Base-by-base conservation (phyloP, 2,888 invertebrate genomes). In the Microchrysa polita region DNA sequence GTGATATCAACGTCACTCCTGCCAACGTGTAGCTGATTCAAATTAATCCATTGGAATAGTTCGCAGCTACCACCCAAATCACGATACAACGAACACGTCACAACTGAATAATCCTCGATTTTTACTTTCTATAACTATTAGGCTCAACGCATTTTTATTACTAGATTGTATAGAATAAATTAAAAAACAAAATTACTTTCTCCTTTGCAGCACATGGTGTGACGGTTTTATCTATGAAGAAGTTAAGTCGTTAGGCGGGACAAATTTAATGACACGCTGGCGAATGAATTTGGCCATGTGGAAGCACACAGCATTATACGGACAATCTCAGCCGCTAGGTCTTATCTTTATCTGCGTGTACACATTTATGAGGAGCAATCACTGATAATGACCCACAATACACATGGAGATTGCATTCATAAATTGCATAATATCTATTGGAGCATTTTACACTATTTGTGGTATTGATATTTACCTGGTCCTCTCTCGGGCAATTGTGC, bases 401-500 rank as follows among this genome's bases (percentile, higher is more conserved):
- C 7, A 34, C 7, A 34, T 59, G 18, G 42, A 9, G 16, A 69
- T 67, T 57, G 40, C 42, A 59, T 34, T 27, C 27, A 34, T 7
- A 2, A 53, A 27, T 67, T 67, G 55, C 57, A 59, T 52, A 60
- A 44, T 44, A 52, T 40, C 48, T 18, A 34, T 5, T 40, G 14
- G 14, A 48, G 23, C 27, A 34, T 34, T 34, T n/a, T 12, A 23
- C 12, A n/a, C 55, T 9, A 55, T 59, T 61, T 34, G 61, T 53
- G 0, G 23, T 10, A 14, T 44, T 18, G 23, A 27, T 72, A 65
- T 74, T 83, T 84, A 85, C 85, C 85, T 85, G 85, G 84, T 77
- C 85, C 85, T 80, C 85, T 82, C 79, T 85, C 83, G 44, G 84
- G 84, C 78, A 85, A 78, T 77, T 81, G 79, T 73, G 79, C 80